Conservation (phyloP, 2,797 vertebrate species). For the Sebastes cheni region DNA sequence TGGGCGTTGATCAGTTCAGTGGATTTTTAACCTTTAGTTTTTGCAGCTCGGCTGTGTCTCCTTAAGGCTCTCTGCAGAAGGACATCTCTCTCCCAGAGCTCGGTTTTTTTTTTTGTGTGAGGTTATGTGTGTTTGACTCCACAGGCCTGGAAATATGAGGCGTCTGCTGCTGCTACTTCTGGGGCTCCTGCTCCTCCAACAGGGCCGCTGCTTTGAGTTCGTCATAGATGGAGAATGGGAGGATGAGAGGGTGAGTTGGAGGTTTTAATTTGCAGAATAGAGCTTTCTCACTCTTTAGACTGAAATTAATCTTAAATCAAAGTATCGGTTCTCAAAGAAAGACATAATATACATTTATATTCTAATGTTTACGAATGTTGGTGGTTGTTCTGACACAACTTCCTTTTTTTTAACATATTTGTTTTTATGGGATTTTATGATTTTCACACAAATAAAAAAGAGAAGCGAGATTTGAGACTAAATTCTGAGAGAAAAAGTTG, state of each 20-base stretch:
- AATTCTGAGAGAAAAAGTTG: neutral
- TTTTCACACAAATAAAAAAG: neutral
- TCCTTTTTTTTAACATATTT: neutral
- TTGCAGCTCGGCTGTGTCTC: slow-evolving; percentile 16
- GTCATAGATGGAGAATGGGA: slow-evolving; percentile 82
- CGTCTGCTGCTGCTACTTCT: slow-evolving; percentile 66
- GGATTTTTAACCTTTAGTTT: slow-evolving; percentile 67
- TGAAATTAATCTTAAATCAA: too few species aligned
- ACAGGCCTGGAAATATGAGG: slow-evolving; percentile 80
- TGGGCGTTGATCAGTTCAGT: slow-evolving; percentile 48
- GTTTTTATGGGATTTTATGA: neutral
- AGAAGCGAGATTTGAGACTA: neutral
- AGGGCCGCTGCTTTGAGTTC: slow-evolving; percentile 86
- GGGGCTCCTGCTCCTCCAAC: slow-evolving; percentile 73
- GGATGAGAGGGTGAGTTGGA: slow-evolving; percentile 70
- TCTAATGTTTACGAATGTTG: neutral
- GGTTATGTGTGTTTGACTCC: slow-evolving; percentile 36
- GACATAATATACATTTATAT: neutral
- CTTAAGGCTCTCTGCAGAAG: slow-evolving; percentile 26
- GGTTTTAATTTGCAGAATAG: too few species aligned
- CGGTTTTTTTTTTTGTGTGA: neutral
- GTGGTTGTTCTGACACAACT: neutral
- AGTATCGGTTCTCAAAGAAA: neutral
- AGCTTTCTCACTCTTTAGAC: neutral
- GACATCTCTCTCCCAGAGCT: neutral